phyloP scores from a whole-genome alignment of 2,797 vertebrate species.

The Malurus splendens region DNA sequence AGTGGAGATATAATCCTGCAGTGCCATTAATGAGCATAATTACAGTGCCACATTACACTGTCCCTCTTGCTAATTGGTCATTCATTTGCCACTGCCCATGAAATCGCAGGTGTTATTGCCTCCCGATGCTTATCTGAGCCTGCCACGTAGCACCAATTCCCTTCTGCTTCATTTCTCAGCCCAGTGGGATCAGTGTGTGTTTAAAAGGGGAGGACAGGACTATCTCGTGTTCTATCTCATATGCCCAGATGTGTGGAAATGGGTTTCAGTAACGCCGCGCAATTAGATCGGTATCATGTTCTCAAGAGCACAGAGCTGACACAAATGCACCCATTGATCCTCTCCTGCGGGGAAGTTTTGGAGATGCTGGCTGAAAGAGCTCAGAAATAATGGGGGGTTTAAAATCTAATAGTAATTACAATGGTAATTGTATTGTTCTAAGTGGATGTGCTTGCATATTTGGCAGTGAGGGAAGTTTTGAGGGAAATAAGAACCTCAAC shows the following conservation, averaged over 20 bases:
- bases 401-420: background rate
- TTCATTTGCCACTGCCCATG: slow-evolving; percentile 42
- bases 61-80: slow-evolving; percentile 49
- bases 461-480: background rate
- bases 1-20: slow-evolving; percentile 24
- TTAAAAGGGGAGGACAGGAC: background rate
- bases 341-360: background rate
- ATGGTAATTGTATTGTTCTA: background rate
- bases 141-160: background rate
- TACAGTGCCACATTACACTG: slow-evolving; percentile 36
- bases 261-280: background rate
- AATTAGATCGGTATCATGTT: slow-evolving; percentile 3
- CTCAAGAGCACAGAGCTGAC: background rate
- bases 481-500: slow-evolving; percentile 19
- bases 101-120: slow-evolving; percentile 23
- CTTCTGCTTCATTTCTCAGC: slow-evolving; percentile 38
- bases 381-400: background rate
- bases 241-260: slow-evolving; percentile 14
- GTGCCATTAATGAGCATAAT: slow-evolving; percentile 50
- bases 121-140: slow-evolving; percentile 14
- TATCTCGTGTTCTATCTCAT: background rate
- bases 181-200: slow-evolving; percentile 1
- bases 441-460: background rate
- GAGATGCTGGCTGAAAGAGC: background rate
- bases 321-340: slow-evolving; percentile 6